Percentiles rank a stretch among this genome's conserved stretches.
phyloP scores from a whole-genome alignment of 2,113 vertebrate genomes.

The Chinchilla lanigera region DNA sequence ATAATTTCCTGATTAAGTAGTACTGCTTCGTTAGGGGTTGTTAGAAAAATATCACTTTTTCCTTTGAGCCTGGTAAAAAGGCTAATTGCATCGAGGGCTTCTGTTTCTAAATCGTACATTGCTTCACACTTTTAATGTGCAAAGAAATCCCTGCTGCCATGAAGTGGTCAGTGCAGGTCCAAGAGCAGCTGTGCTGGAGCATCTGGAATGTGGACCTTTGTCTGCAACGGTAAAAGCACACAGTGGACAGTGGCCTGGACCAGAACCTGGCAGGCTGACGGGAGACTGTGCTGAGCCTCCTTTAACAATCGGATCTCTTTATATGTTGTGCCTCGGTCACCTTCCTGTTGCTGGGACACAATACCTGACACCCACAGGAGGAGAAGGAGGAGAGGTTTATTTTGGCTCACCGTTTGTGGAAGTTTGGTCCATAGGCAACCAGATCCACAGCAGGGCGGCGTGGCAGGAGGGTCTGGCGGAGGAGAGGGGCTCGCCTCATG shows the following conservation, averaged over 20 bases:
- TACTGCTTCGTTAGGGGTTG: neutral
- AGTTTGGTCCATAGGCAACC: neutral
- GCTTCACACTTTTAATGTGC: neutral
- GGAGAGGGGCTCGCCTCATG: neutral
- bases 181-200: accelerated
- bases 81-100: neutral
- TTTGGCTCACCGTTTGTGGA: neutral
- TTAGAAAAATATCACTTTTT: neutral
- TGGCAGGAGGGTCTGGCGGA: neutral
- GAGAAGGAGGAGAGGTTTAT: neutral
- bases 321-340: accelerated
- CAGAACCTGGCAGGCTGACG: accelerated
- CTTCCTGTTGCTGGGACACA: neutral
- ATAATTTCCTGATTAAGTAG: neutral
- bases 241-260: accelerated
- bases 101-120: neutral
- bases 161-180: accelerated
- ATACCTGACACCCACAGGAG: neutral
- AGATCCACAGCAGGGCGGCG: neutral
- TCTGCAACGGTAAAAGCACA: too few species aligned
- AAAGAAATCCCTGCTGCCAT: neutral
- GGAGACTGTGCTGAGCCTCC: accelerated
- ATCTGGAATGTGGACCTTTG: accelerated
- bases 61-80: neutral
- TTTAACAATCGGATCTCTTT: neutral